A percentile compares a stretch with the other conserved stretches of the same genome.
These are phyloP conservation scores for Gymnopithys bicolor DNA, from an alignment of 2,797 vertebrate genomes.

Conservation along the genomic window DNA sequence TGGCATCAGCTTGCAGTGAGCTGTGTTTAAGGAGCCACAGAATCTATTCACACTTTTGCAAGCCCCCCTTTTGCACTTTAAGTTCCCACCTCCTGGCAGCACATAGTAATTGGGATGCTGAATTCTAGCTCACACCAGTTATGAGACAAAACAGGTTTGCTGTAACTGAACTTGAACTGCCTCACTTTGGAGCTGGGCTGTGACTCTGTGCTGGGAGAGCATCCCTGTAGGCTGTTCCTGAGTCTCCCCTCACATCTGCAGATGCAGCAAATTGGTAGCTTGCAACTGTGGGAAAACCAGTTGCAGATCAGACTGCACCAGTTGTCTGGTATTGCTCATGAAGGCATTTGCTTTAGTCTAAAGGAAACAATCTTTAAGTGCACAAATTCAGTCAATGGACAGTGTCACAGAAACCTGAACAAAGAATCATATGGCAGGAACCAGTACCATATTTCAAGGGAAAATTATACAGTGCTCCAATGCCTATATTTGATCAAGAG, in stretches of 20 bases:
- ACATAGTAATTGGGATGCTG: not conserved
- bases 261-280: not conserved
- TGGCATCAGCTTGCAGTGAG: not conserved
- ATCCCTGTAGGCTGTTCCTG: not conserved
- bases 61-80: not conserved
- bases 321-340: not conserved
- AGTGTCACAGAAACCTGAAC: not conserved
- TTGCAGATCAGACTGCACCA: not conserved
- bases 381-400: not conserved
- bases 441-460: not conserved
- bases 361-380: not conserved
- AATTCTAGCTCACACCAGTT: not conserved
- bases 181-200: not conserved
- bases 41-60: not conserved
- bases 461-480: not conserved
- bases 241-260: not conserved
- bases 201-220: not conserved
- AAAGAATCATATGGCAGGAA: not conserved
- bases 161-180: not conserved
- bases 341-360: not conserved
- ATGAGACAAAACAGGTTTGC: not conserved
- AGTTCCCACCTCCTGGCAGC: not conserved
- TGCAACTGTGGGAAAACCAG: not conserved
- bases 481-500: not conserved
- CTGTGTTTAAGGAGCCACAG: not conserved